phyloP scores from a whole-genome alignment of 2,113 vertebrate species.

The Pardalotus punctatus region DNA sequence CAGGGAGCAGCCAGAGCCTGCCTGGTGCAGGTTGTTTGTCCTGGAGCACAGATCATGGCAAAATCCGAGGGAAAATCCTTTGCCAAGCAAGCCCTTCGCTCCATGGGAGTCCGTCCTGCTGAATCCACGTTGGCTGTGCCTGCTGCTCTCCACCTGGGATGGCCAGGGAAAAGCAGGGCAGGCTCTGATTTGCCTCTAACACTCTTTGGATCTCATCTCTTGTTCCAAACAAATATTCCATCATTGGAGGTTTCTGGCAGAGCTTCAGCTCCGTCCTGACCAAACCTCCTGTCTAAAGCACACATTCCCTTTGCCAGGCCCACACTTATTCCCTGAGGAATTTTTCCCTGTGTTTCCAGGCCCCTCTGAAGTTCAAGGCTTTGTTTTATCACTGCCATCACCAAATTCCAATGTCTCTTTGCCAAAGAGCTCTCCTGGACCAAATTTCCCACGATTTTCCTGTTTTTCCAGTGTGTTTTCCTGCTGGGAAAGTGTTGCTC shows the following conservation, averaged over 20 bases:
- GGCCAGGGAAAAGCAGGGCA: not conserved
- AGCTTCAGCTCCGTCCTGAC: not conserved
- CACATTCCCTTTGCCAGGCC: not conserved
- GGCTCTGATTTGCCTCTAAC: not conserved
- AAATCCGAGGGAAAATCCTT: not conserved
- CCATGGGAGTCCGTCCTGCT: not conserved
- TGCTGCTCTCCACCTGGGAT: not conserved
- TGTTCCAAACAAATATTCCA: not conserved
- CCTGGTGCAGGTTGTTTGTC: not conserved
- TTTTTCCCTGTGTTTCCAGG: not conserved
- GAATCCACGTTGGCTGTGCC: not conserved
- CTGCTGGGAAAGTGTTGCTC: not conserved
- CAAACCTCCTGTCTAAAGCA: not conserved
- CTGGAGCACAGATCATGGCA: not conserved
- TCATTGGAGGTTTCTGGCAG: not conserved
- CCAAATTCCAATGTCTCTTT: not conserved
- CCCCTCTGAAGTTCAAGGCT: not conserved
- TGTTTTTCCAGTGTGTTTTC: not conserved
- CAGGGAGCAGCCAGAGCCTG: not conserved
- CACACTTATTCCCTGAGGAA: not conserved
- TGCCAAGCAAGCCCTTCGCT: not conserved
- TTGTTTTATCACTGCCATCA: not conserved
- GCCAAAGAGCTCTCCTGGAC: not conserved
- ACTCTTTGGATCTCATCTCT: not conserved
- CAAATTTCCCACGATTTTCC: not conserved